Evolutionary conservation across 1,140 invertebrate species (phyloP).

Genomic region (Formica exsecta): DNA sequence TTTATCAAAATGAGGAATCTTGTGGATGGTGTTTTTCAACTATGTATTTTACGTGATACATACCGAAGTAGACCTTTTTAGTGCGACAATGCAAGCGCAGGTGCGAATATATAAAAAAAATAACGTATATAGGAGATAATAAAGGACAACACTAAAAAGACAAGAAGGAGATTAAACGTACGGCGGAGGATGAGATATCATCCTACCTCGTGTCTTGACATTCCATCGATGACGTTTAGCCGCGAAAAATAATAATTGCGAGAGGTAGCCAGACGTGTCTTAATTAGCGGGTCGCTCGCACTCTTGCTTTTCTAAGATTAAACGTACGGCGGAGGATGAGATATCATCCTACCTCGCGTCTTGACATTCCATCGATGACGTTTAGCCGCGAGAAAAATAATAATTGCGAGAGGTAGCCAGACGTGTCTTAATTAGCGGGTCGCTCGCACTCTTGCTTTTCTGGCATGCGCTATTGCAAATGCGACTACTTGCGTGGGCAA

Average conservation of each 20-base stretch:
- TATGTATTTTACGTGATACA: background rate
- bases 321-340: background rate
- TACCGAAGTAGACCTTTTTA: background rate
- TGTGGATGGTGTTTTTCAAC: background rate
- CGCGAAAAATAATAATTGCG: no score
- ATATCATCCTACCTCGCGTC: background rate
- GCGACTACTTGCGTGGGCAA: constrained; percentile 52
- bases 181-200: constrained; percentile 12
- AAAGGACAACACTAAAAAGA: background rate
- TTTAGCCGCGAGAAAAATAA: constrained; percentile 51
- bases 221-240: no score
- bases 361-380: constrained; percentile 31
- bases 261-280: constrained; percentile 55
- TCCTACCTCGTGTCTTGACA: no score
- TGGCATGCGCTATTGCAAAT: constrained; percentile 6
- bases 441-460: constrained; percentile 5
- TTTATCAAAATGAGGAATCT: constrained; percentile 10
- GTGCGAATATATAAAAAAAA: background rate
- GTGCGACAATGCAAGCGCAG: background rate
- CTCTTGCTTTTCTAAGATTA: background rate
- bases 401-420: constrained; percentile 53
- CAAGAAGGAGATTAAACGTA: constrained; percentile 19
- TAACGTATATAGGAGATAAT: background rate
- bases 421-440: constrained; percentile 68
- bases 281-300: constrained; percentile 66